Percentiles rank a stretch among this genome's conserved stretches.
These are phyloP conservation scores for Actinernus sp. DNA, from an alignment of 92 coral and sea anemone species.

Conservation along the genomic window DNA sequence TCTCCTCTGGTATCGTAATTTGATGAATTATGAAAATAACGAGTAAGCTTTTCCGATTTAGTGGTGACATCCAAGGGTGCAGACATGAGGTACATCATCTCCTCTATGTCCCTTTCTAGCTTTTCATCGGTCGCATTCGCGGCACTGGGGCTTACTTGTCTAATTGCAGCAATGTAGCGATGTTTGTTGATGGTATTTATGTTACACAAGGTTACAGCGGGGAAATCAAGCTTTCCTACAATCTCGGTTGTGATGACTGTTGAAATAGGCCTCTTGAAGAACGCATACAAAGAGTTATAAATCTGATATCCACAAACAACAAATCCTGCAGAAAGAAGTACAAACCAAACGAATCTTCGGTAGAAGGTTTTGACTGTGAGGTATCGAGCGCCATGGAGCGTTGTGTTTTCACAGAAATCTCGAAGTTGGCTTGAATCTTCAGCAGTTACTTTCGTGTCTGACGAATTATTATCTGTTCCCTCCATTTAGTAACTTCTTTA, in stretches of 20 bases:
- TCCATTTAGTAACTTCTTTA: too few relatives aligned
- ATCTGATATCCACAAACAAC: not conserved
- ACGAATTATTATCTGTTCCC: too few relatives aligned
- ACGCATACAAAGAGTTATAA: not conserved
- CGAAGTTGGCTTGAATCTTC: too few relatives aligned
- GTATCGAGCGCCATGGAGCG: constrained; percentile 19
- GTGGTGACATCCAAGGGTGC: not conserved
- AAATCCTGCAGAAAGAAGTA: not conserved
- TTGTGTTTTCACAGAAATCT: constrained; percentile 21
- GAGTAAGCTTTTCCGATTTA: too few relatives aligned
- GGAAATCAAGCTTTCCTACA: not conserved
- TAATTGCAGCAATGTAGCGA: not conserved
- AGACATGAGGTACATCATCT: not conserved
- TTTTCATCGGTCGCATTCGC: not conserved
- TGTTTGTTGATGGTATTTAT: not conserved
- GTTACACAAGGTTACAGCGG: constrained; percentile 23
- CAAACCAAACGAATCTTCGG: constrained; percentile 4
- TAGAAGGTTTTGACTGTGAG: not conserved
- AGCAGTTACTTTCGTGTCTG: too few relatives aligned
- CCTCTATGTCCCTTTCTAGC: not conserved
- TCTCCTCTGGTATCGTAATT: not conserved
- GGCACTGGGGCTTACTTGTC: too few relatives aligned
- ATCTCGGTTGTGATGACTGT: constrained; percentile 6
- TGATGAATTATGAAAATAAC: too few relatives aligned
- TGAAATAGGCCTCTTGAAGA: constrained; percentile 1